A percentile compares a stretch with the other conserved stretches of the same genome.
Conservation (phyloP, 1,140 invertebrate species). For the Anagrus nilaparvatae region DNA sequence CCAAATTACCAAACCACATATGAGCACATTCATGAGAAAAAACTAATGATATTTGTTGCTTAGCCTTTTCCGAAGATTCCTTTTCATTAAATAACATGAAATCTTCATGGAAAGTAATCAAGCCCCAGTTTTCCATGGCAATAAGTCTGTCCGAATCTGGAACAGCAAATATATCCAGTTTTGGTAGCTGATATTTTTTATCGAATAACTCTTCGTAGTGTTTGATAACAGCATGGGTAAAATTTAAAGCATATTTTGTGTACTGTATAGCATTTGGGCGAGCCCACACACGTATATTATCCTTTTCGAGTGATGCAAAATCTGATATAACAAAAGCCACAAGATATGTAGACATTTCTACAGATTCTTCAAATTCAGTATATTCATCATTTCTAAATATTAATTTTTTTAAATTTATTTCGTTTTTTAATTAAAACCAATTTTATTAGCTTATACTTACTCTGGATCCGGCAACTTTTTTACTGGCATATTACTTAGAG, state of each 20-base stretch:
- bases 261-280: conserved; percentile 48
- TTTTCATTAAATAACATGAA: conserved; percentile 28
- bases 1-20: conserved; percentile 73
- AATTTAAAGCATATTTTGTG: conserved; percentile 45
- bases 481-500: conserved; percentile 38
- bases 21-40: conserved; percentile 78
- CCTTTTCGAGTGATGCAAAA: conserved; percentile 39
- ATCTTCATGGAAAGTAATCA: conserved; percentile 42
- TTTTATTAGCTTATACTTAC: conserved; percentile 10
- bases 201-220: conserved; percentile 45
- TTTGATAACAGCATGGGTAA: conserved; percentile 34
- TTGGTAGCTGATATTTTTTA: conserved; percentile 45
- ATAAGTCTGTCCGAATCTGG: conserved; percentile 59
- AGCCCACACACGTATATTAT: conserved; percentile 56
- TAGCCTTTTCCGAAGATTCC: conserved; percentile 44
- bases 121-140: conserved; percentile 60
- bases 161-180: conserved; percentile 60
- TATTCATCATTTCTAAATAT: too few species aligned
- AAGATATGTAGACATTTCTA: conserved; percentile 69
- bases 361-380: conserved; percentile 52
- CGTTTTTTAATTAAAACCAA: conserved; percentile 1
- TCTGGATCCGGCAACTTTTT: not conserved
- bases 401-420: not conserved
- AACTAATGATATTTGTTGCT: conserved; percentile 55
- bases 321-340: conserved; percentile 62